Percentiles rank a stretch among this genome's conserved stretches.
Conservation (phyloP, 2,888 invertebrate genomes). For the Leucoma salicis region DNA sequence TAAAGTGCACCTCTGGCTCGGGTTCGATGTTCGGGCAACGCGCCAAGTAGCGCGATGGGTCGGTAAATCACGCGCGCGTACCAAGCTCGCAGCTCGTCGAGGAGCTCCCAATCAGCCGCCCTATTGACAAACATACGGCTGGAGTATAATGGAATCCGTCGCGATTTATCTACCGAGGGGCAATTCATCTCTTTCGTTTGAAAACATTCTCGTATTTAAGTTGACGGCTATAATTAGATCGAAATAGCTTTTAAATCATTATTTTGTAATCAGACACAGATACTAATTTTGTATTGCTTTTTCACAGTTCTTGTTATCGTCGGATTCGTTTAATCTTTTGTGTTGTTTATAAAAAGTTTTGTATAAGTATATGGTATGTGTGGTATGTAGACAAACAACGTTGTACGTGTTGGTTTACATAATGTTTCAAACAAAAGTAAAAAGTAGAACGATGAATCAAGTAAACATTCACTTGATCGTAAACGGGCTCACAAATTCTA, state of each 20-base stretch:
- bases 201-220: constrained; percentile 46
- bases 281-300: constrained; percentile 14
- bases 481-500: background rate
- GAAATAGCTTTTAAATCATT: constrained; percentile 6
- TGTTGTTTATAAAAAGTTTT: constrained; percentile 6
- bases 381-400: background rate
- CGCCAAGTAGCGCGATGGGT: constrained; percentile 67
- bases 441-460: background rate
- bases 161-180: constrained; percentile 54
- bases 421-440: background rate
- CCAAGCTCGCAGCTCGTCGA: constrained; percentile 61
- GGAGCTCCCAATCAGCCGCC: constrained; percentile 71
- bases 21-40: constrained; percentile 66
- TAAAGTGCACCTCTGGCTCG: constrained; percentile 54
- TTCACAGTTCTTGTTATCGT: constrained; percentile 10
- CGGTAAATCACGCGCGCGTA: constrained; percentile 58
- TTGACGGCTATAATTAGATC: constrained; percentile 24
- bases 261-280: constrained; percentile 14
- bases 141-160: constrained; percentile 66
- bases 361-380: background rate
- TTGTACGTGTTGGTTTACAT: background rate
- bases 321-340: constrained; percentile 9
- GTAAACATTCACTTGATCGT: background rate
- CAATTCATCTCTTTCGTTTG: constrained; percentile 43
- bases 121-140: constrained; percentile 78